Percentiles rank a stretch among this genome's conserved stretches.
Evolutionary conservation across 2,113 vertebrate species (phyloP).

Genomic region (Apteryx mantelli): DNA sequence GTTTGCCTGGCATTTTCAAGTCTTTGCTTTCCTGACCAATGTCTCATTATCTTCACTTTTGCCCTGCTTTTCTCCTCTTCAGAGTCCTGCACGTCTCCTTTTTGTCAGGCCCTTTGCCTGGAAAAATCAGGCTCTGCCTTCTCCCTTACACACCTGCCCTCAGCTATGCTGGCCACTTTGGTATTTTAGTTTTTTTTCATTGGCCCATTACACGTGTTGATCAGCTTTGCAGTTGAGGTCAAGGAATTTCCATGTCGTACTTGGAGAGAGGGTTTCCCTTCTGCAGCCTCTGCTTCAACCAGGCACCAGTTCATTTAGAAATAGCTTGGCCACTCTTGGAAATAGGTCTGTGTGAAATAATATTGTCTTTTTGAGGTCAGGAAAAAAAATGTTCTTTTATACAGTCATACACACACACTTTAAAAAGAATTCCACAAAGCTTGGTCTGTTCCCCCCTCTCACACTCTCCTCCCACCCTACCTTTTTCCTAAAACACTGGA

Average conservation of each 20-base stretch:
- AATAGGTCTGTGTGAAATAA: slow-evolving; percentile 65
- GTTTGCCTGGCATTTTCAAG: slow-evolving; percentile 53
- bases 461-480: slow-evolving; percentile 13
- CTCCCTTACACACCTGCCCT: slow-evolving; percentile 43
- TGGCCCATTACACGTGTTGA: not conserved
- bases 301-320: slow-evolving; percentile 36
- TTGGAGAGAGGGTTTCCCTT: slow-evolving; percentile 66
- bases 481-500: slow-evolving; percentile 68
- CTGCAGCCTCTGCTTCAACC: slow-evolving; percentile 37
- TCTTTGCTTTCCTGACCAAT: slow-evolving; percentile 52
- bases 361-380: slow-evolving; percentile 67
- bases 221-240: slow-evolving; percentile 44
- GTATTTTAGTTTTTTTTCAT: slow-evolving; percentile 54
- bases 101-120: not conserved
- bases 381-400: slow-evolving; percentile 47
- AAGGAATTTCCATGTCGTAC: slow-evolving; percentile 70
- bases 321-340: slow-evolving; percentile 53
- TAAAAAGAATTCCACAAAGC: slow-evolving; percentile 69
- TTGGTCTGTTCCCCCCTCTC: slow-evolving; percentile 39
- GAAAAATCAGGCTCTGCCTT: slow-evolving; percentile 35
- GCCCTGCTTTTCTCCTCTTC: not conserved
- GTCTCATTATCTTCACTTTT: slow-evolving; percentile 11
- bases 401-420: slow-evolving; percentile 44
- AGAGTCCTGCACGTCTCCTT: not conserved
- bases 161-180: slow-evolving; percentile 1